Percentiles rank a stretch among this genome's conserved stretches.
These are phyloP conservation scores for Cheumatopsyche charites DNA, from an alignment of 1,140 invertebrate genomes.

Conservation along the genomic window DNA sequence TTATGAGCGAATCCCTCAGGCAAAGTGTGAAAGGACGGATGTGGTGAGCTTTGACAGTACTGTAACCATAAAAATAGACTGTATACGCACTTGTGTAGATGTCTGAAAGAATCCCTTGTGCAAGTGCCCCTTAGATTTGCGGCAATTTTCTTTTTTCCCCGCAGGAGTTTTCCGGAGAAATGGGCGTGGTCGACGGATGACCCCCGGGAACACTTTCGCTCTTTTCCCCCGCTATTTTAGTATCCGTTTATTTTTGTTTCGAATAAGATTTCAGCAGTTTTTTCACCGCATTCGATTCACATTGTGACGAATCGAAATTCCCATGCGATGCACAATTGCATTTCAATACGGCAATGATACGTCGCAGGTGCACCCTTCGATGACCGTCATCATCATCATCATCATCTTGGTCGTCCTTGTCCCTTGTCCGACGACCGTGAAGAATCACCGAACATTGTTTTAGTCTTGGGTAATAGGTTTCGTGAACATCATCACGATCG, in stretches of 20 bases:
- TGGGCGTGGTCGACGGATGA: background rate
- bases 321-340: no score
- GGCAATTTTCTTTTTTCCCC: conserved; percentile 16
- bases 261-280: no score
- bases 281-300: no score
- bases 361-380: background rate
- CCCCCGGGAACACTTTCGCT: conserved; percentile 20
- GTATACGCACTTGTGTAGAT: background rate
- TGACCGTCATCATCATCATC: background rate
- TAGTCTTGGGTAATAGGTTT: conserved; percentile 12
- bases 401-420: background rate
- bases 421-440: background rate
- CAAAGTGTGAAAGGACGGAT: no score
- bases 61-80: background rate
- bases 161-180: background rate
- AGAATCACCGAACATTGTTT: background rate
- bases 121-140: conserved; percentile 1
- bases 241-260: no score
- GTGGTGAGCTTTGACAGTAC: no score
- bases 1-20: background rate
- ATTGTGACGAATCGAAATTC: no score
- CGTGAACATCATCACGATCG: conserved; percentile 26
- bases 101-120: background rate
- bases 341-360: background rate
- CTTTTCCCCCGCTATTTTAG: background rate